phyloP scores from a whole-genome alignment of 1,140 invertebrate genomes.

The Protaetia brevitarsis region DNA sequence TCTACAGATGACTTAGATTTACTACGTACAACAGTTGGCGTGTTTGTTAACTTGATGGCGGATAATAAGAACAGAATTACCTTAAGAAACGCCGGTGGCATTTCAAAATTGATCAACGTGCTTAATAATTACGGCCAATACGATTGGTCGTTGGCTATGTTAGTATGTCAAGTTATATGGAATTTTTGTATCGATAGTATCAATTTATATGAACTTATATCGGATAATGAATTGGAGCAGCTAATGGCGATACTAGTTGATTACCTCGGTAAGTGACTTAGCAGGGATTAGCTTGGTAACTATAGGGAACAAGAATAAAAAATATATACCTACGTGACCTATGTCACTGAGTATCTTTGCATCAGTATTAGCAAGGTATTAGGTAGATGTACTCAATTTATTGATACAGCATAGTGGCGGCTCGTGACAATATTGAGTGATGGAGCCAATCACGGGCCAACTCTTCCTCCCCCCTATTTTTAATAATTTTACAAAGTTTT shows the following conservation, averaged over 20 bases:
- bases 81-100: slow-evolving; percentile 50
- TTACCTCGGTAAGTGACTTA: slow-evolving; percentile 53
- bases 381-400: no score
- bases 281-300: no score
- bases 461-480: no score
- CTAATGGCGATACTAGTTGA: slow-evolving; percentile 57
- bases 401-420: no score
- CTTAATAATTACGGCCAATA: slow-evolving; percentile 55
- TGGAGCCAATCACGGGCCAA: no score
- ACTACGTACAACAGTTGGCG: slow-evolving; percentile 61
- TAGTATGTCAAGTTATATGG: slow-evolving; percentile 68
- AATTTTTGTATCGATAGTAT: slow-evolving; percentile 64
- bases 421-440: no score
- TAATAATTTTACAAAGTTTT: no score
- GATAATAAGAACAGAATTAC: slow-evolving; percentile 57
- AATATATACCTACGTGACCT: no score
- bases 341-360: no score
- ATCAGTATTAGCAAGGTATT: no score
- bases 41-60: slow-evolving; percentile 68
- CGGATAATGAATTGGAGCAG: slow-evolving; percentile 54
- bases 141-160: slow-evolving; percentile 60
- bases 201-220: slow-evolving; percentile 51
- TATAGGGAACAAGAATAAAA: no score
- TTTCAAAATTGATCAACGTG: slow-evolving; percentile 55
- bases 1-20: slow-evolving; percentile 57